phyloP scores from a whole-genome alignment of 2,797 vertebrate species.

The Falco concolor region DNA sequence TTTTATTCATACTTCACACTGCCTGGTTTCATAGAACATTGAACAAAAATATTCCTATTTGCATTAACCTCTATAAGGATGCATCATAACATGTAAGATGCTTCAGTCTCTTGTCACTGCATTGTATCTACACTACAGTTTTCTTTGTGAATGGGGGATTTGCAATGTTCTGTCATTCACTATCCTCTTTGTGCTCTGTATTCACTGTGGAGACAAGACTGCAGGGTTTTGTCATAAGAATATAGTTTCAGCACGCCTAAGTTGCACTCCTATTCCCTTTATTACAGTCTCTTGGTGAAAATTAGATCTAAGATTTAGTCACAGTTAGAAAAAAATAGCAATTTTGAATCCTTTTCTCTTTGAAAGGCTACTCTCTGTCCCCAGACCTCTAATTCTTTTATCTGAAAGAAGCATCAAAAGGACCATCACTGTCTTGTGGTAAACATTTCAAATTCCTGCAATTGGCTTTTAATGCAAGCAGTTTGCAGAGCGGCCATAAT shows the following conservation, averaged over 20 bases:
- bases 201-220: neutral
- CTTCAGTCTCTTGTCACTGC: neutral
- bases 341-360: neutral
- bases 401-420: neutral
- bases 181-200: neutral
- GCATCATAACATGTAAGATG: neutral
- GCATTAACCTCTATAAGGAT: neutral
- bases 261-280: neutral
- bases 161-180: neutral
- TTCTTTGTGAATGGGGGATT: neutral
- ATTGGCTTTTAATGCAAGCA: neutral
- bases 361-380: neutral
- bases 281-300: neutral
- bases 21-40: neutral
- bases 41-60: neutral
- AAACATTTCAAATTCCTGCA: constrained; percentile 5
- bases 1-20: neutral
- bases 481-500: neutral
- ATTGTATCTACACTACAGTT: neutral
- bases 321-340: neutral
- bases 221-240: neutral
- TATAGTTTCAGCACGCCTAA: neutral
- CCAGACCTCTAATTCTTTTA: neutral
- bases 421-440: neutral
- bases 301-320: neutral